Evolutionary conservation across 2,113 vertebrate genomes (phyloP).

Genomic region (Riparia riparia): DNA sequence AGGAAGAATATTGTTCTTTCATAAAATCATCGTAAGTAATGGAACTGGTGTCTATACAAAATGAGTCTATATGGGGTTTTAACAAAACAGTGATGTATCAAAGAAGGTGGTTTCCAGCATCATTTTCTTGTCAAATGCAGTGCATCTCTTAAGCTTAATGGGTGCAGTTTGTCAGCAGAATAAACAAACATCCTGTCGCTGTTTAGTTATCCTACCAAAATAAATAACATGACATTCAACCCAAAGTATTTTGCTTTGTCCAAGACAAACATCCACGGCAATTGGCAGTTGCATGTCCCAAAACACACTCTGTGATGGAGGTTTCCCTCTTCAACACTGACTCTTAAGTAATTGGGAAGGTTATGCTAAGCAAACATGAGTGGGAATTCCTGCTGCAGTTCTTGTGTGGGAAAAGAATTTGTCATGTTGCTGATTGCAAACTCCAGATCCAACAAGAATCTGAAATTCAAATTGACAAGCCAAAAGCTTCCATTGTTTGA

Average conservation of each 20-base stretch:
- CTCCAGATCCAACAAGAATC: neutral
- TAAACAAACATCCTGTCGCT: neutral
- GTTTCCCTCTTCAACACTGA: neutral
- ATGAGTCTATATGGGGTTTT: neutral
- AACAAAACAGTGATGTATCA: neutral
- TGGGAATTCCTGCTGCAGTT: neutral
- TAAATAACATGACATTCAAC: neutral
- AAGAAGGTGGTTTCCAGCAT: neutral
- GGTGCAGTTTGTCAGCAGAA: neutral
- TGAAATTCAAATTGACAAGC: neutral
- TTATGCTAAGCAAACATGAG: neutral
- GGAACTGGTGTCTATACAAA: neutral
- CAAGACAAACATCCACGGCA: neutral
- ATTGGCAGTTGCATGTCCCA: fast-evolving
- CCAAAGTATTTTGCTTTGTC: neutral
- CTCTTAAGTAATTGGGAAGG: neutral
- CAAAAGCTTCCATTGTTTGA: neutral
- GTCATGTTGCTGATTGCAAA: neutral
- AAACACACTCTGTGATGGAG: neutral
- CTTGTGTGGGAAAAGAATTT: constrained; percentile 16
- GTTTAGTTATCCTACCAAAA: neutral
- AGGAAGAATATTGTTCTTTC: neutral
- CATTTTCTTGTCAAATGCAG: neutral
- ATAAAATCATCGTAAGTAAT: neutral
- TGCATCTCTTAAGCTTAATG: neutral